phyloP scores from a whole-genome alignment of 2,797 vertebrate genomes.

The Todus mexicanus region DNA sequence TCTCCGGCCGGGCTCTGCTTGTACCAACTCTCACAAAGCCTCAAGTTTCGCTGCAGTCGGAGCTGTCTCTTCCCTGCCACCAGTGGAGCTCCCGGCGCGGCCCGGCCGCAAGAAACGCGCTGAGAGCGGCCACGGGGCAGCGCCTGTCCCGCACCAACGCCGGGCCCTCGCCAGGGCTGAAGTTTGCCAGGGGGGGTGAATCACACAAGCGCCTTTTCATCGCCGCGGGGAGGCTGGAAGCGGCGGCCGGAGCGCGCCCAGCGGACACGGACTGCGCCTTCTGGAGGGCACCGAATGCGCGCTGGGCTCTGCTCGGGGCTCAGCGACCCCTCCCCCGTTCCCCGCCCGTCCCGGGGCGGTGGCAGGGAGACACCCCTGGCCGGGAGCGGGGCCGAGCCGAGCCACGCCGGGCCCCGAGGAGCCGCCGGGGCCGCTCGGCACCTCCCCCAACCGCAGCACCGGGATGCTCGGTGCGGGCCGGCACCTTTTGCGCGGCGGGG shows the following conservation, averaged over 20 bases:
- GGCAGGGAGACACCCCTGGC: background rate
- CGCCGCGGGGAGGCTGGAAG: background rate
- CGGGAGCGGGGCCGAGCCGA: background rate
- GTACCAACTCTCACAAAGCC: background rate
- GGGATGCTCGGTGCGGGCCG: background rate
- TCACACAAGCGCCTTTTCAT: background rate
- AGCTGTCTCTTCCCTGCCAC: background rate
- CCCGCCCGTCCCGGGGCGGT: background rate
- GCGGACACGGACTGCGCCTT: background rate
- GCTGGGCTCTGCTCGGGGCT: background rate
- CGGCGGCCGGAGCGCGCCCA: background rate
- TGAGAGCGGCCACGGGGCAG: background rate
- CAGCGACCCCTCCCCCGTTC: background rate
- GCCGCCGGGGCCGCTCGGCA: background rate
- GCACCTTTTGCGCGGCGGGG: background rate
- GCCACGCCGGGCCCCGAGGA: background rate
- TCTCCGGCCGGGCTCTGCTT: background rate
- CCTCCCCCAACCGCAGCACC: background rate
- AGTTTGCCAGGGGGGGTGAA: background rate
- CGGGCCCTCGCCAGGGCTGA: background rate
- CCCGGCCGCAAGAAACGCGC: background rate
- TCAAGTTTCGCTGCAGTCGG: fast-evolving
- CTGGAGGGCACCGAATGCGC: background rate
- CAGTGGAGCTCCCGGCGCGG: background rate
- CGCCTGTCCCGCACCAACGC: background rate